Conservation (phyloP, 2,113 vertebrate genomes). For the Neogobius melanostomus region DNA sequence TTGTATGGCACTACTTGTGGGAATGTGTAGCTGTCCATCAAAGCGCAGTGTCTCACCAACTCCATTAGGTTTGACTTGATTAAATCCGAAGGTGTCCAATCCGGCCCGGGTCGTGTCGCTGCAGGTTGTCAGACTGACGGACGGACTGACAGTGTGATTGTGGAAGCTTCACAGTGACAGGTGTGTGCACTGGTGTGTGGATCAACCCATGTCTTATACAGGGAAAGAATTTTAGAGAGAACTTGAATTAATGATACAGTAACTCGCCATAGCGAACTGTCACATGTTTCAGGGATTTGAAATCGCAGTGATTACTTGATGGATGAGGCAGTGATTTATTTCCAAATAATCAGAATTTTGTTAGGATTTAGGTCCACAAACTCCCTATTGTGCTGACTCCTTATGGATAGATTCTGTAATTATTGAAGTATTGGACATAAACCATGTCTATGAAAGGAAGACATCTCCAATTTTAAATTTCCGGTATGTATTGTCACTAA, state of each 20-base stretch:
- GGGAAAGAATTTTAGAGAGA: background rate
- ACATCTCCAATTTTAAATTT: too few relatives aligned
- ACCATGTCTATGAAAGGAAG: too few relatives aligned
- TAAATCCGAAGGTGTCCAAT: slow-evolving; percentile 64
- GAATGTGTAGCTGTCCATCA: slow-evolving; percentile 42
- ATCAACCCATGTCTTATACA: background rate
- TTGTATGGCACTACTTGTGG: slow-evolving; percentile 1
- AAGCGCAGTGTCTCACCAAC: slow-evolving; percentile 21
- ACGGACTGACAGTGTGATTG: slow-evolving; percentile 41
- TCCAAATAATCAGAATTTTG: too few relatives aligned
- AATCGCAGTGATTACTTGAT: too few relatives aligned
- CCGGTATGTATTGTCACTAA: too few relatives aligned
- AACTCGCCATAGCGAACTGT: too few relatives aligned
- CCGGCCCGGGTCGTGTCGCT: slow-evolving; percentile 41
- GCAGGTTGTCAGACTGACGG: slow-evolving; percentile 40
- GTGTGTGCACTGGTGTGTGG: slow-evolving; percentile 8
- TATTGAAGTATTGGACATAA: too few relatives aligned
- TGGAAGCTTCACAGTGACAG: slow-evolving; percentile 37
- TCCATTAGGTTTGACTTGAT: slow-evolving; percentile 55
- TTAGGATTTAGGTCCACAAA: too few relatives aligned
- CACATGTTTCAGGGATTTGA: too few relatives aligned
- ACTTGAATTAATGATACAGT: slow-evolving; percentile 13
- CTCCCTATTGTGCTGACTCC: too few relatives aligned
- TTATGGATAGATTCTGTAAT: too few relatives aligned
- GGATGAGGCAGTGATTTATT: too few relatives aligned